Evolutionary conservation across 2,888 invertebrate species (phyloP).

Genomic region (Drosophila ezoana): DNA sequence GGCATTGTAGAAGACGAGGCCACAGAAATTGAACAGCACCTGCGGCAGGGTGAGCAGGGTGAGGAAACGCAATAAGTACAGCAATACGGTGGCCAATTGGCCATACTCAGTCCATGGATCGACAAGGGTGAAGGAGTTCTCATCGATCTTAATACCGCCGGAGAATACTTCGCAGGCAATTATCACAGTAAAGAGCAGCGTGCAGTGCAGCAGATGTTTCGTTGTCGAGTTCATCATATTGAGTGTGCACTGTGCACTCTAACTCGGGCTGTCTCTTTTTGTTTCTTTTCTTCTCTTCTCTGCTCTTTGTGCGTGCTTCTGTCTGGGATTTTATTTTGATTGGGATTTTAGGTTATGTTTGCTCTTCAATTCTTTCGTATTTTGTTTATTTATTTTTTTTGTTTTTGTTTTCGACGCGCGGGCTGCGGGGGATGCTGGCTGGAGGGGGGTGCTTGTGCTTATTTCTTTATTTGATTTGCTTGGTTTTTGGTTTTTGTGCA

Average conservation of each 20-base stretch:
- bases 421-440: neutral
- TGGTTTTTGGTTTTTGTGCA: constrained; percentile 7
- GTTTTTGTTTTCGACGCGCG: neutral
- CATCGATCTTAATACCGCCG: constrained; percentile 87
- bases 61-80: constrained; percentile 92
- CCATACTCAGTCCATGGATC: constrained; percentile 95
- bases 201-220: constrained; percentile 93
- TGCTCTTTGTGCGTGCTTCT: too few relatives aligned
- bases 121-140: constrained; percentile 86
- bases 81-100: constrained; percentile 88
- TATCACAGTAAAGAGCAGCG: constrained; percentile 90
- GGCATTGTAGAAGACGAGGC: constrained; percentile 95
- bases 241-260: constrained; percentile 34
- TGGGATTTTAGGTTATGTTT: neutral
- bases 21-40: constrained; percentile 92
- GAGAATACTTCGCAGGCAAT: constrained; percentile 90
- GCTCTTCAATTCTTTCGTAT: constrained; percentile 1
- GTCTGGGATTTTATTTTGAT: neutral
- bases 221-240: constrained; percentile 85
- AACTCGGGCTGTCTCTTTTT: constrained; percentile 2
- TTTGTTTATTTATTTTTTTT: constrained; percentile 6
- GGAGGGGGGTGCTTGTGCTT: too few relatives aligned
- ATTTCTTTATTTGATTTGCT: neutral
- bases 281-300: neutral
- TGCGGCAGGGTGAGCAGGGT: constrained; percentile 95